Base-by-base conservation (phyloP, 1,140 invertebrate genomes). In the Drosophila orena region DNA sequence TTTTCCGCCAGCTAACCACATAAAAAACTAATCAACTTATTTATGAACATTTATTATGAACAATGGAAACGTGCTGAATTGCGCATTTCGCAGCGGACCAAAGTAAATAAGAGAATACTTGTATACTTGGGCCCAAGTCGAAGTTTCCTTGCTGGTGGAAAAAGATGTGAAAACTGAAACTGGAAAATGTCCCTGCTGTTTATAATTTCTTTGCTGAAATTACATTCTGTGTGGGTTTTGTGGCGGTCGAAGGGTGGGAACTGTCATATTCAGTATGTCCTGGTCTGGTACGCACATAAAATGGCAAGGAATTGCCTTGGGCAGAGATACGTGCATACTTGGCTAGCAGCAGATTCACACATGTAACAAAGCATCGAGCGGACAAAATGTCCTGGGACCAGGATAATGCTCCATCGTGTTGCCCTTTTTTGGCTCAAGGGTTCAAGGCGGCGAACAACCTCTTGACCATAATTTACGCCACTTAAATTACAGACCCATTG, bases 11-110 rank as follows among this genome's bases (percentile, higher is more conserved):
- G 44, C 65, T 61, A 80, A 69, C 65, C 83, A 81, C 84, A 88
- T 86, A 88, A 88, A 88, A 89, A 88, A 89, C 83, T 88, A 88
- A 88, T 88, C 84, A 88, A 88, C 83, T 88, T 88, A 88, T 88
- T 88, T 88, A 86, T 88, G 84, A 88, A 89, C 83, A 89, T 88
- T 88, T 88, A 81, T 71, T 70, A 78, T 71, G 76, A 76, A 88
- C 84, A 88, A 89, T 81, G 64, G 79, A 54, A 86, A 83, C 83
- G 83, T 88, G 83, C 83, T 68, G 79, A 88, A 88, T 86, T 79
- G 81, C 83, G 81, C 80, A 78, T 85, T 86, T 59, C 56, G 53
- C 60, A 34, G 53, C 56, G 58, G 40, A 50, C 37, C 37, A 50
- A 59, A 70, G 68, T 59, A 81, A 81, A 70, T 74, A 86, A 56